These are phyloP conservation scores for Sceliomorpha sp. DNA, from an alignment of 2,888 invertebrate genomes.

Conservation along the genomic window DNA sequence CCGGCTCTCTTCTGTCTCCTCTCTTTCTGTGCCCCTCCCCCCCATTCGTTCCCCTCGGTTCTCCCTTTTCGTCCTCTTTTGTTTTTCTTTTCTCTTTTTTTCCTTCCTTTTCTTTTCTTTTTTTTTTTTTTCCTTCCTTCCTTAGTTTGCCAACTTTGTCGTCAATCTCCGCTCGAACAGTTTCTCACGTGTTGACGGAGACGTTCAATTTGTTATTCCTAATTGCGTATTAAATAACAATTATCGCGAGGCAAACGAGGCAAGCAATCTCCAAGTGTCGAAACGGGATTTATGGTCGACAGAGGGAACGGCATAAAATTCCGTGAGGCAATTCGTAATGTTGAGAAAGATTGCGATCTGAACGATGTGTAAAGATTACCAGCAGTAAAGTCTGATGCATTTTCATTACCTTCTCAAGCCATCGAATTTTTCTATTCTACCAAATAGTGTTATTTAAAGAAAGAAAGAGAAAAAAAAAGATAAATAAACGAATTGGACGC, in stretches of 20 bases:
- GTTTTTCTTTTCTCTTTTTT: conserved; percentile 27
- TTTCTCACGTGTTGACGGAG: conserved; percentile 47
- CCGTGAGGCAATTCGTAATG: background rate
- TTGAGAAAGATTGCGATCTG: too few species aligned
- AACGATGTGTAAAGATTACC: too few species aligned
- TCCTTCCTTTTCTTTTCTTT: conserved; percentile 1
- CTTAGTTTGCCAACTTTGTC: conserved; percentile 8
- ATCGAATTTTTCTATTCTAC: too few species aligned
- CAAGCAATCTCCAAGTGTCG: conserved; percentile 40
- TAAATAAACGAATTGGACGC: too few species aligned
- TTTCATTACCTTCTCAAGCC: too few species aligned
- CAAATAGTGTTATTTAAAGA: too few species aligned
- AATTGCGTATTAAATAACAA: conserved; percentile 73
- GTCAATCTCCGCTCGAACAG: conserved; percentile 15
- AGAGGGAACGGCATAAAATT: background rate
- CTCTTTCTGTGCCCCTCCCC: too few species aligned
- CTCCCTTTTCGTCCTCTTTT: conserved; percentile 15
- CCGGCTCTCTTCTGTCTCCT: too few species aligned
- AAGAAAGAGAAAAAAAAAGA: too few species aligned
- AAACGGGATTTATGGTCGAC: conserved; percentile 61
- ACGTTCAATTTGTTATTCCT: conserved; percentile 70
- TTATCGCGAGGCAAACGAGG: conserved; percentile 47
- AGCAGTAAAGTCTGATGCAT: too few species aligned
- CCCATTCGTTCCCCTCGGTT: too few species aligned
- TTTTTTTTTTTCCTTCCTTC: conserved; percentile 8